These are phyloP conservation scores for Drosophila erecta DNA, from an alignment of 1,140 invertebrate genomes.

Conservation along the genomic window DNA sequence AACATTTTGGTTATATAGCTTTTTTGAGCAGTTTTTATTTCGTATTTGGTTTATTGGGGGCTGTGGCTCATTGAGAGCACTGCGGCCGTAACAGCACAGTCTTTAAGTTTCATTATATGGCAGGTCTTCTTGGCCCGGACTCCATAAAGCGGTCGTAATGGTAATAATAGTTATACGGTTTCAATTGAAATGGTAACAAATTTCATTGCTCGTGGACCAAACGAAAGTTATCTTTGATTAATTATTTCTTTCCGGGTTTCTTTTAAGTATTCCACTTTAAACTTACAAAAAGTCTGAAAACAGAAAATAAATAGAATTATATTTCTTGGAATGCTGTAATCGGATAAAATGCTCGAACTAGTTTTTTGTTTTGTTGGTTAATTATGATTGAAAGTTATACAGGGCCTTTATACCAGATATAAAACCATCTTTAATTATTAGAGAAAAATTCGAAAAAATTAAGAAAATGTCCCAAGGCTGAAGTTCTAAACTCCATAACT, in stretches of 20 bases:
- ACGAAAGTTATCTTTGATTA: slow-evolving; percentile 34
- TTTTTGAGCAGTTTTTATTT: slow-evolving; percentile 27
- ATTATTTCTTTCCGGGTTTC: slow-evolving; percentile 16
- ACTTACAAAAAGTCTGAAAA: background rate
- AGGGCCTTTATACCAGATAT: no score
- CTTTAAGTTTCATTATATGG: slow-evolving; percentile 76
- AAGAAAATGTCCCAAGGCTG: no score
- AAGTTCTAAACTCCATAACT: no score
- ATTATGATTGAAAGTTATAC: background rate
- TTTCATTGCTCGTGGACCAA: slow-evolving; percentile 37
- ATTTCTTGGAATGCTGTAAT: background rate
- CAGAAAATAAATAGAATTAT: background rate
- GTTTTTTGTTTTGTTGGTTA: background rate
- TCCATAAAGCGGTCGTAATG: slow-evolving; percentile 40
- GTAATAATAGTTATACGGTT: slow-evolving; percentile 44
- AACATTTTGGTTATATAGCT: slow-evolving; percentile 44
- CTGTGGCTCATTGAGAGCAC: slow-evolving; percentile 64
- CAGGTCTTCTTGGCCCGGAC: slow-evolving; percentile 40
- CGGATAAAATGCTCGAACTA: background rate
- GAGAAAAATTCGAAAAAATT: no score
- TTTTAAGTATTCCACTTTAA: background rate
- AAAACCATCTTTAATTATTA: no score
- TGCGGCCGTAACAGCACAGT: slow-evolving; percentile 60
- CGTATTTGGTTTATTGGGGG: slow-evolving; percentile 47
- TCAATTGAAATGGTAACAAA: slow-evolving; percentile 64